A percentile compares a stretch with the other conserved stretches of the same genome.
Conservation (phyloP, 2,888 invertebrate species). For the Urechis unicinctus region DNA sequence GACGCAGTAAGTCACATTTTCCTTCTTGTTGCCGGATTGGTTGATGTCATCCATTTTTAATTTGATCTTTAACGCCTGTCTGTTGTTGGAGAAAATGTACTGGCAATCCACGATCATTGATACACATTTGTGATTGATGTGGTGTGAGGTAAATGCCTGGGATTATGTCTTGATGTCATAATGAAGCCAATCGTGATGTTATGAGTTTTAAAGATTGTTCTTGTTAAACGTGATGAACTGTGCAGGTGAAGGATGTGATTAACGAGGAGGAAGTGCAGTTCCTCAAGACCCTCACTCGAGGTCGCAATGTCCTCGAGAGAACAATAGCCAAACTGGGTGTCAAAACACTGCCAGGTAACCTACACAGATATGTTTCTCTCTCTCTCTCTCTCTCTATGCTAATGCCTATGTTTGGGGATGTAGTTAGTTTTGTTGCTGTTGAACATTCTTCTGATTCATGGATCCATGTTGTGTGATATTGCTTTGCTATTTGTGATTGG, state of each 20-base stretch:
- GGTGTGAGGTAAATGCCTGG: too few relatives aligned
- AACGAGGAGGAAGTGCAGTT: constrained; percentile 98
- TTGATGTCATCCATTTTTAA: too few relatives aligned
- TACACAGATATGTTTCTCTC: neutral
- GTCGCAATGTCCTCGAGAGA: constrained; percentile 81
- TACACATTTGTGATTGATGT: too few relatives aligned
- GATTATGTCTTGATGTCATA: neutral
- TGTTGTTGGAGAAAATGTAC: too few relatives aligned
- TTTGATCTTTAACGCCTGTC: neutral
- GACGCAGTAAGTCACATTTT: constrained; percentile 65
- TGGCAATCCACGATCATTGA: too few relatives aligned
- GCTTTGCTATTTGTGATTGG: too few relatives aligned
- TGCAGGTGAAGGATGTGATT: constrained; percentile 72
- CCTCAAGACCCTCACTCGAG: constrained; percentile 86
- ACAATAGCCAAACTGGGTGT: constrained; percentile 77
- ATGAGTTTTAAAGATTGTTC: neutral
- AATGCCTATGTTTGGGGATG: too few relatives aligned
- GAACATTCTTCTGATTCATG: too few relatives aligned
- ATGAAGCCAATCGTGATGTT: neutral
- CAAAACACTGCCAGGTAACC: constrained; percentile 67
- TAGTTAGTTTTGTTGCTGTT: too few relatives aligned
- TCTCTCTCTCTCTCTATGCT: too few relatives aligned
- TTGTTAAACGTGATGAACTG: neutral
- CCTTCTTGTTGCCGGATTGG: too few relatives aligned
- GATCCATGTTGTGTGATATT: too few relatives aligned